Evolutionary conservation across 2,113 vertebrate genomes (phyloP), one percentile per base, ranked within the genome.

Genomic region (Hippocampus comes): DNA sequence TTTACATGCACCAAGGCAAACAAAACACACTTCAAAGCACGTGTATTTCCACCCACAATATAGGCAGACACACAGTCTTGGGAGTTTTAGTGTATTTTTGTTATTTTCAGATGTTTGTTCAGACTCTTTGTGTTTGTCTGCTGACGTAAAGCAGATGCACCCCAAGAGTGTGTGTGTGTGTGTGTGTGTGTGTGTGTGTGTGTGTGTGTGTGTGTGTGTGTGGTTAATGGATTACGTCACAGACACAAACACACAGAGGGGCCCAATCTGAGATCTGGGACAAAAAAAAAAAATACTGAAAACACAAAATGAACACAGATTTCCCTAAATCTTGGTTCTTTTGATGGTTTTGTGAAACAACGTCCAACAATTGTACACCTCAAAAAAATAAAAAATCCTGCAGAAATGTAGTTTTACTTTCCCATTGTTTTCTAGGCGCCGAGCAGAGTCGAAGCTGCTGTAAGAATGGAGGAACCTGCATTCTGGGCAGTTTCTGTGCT

Each of bases 391-490:
- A 53, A 53, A 20, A 17, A 14, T 18, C 27, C 27, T 38, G 48
- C 12, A 18, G 4, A 0, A 14, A 4, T 63, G 38, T 30, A 38
- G 27, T 51, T 6, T 42, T 67, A 2, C 53, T 18, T n/a, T 38
- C 53, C 55, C 17, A 43, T 34, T 55, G 1, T 23, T 1, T 7
- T 7, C 3, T 34, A 93, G 93, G 84, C 73, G 71, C 89, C 1
- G 88, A 89, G 38, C 91, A 92, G 79, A 94, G 90, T 74, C 92
- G 84, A 0, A 91, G 78, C 70, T 92, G 89, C 76, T 95, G 90
- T 70, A 85, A 93, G 66, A 95, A 93, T 7, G 86, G 89, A 70
- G 91, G 82, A 5, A 92, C 86, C 0, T 93, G 88, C 27, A 94
- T 95, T 70, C 78, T 93, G 71, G 90, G 87, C 2, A 91, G 84